These are phyloP conservation scores for Coremacera marginata DNA, from an alignment of 2,888 invertebrate genomes.

Conservation along the genomic window DNA sequence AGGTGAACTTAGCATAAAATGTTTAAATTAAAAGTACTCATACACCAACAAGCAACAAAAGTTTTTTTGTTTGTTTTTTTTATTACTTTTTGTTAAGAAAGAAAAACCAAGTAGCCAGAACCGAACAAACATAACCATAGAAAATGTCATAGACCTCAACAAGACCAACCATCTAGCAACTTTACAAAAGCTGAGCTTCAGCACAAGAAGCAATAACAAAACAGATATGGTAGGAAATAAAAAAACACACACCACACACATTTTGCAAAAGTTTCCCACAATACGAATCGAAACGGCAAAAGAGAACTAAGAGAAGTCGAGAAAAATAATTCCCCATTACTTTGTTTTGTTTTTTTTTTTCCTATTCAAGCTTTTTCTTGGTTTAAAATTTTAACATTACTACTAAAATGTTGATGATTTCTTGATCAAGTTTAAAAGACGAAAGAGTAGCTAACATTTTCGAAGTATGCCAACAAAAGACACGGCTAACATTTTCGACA, in stretches of 20 bases:
- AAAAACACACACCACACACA: neutral
- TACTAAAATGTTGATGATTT: too few species aligned
- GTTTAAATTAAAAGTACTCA: neutral
- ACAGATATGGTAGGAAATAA: neutral
- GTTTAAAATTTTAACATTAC: neutral
- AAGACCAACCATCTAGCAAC: neutral
- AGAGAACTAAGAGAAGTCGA: neutral
- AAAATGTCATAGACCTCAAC: conserved; percentile 41
- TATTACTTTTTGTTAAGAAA: neutral
- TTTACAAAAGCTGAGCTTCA: conserved; percentile 7
- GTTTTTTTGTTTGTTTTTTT: neutral
- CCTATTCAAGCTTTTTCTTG: neutral
- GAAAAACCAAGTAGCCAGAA: conserved; percentile 29
- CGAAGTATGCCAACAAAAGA: neutral
- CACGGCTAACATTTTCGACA: neutral
- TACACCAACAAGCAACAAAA: neutral
- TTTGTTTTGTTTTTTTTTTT: neutral
- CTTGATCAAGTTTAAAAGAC: too few species aligned
- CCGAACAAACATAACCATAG: conserved; percentile 8
- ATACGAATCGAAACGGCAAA: neutral
- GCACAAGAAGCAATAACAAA: neutral
- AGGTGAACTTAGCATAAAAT: neutral
- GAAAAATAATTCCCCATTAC: neutral
- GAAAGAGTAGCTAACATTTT: too few species aligned
- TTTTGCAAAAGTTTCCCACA: conserved; percentile 39